These are phyloP conservation scores for Montipora cactus DNA, from an alignment of 64 coral and sea anemone genomes.

Conservation along the genomic window DNA sequence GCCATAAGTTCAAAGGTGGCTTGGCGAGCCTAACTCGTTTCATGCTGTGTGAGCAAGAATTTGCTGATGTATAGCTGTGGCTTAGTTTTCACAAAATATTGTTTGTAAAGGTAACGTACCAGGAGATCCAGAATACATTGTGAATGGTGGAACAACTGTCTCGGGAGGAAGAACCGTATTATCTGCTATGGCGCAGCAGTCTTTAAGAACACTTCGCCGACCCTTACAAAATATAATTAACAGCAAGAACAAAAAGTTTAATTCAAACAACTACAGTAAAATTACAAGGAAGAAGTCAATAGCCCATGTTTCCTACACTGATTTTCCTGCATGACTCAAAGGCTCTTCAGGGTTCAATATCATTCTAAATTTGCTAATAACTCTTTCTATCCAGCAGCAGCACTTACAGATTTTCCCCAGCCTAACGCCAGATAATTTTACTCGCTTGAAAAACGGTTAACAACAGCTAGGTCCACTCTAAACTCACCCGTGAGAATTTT, in stretches of 20 bases:
- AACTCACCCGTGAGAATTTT: too few species aligned
- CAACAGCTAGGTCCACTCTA: too few species aligned
- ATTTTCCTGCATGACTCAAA: too few species aligned
- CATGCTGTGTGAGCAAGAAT: not conserved
- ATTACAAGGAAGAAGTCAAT: not conserved
- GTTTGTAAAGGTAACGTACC: conserved; percentile 26
- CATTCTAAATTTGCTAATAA: too few species aligned
- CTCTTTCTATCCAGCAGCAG: too few species aligned
- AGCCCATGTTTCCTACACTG: too few species aligned
- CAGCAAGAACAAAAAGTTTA: not conserved
- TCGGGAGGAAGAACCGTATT: conserved; percentile 98
- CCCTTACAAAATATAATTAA: conserved; percentile 53
- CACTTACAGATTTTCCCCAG: too few species aligned
- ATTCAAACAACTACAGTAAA: not conserved
- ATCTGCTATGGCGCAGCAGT: conserved; percentile 98
- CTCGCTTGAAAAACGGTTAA: too few species aligned
- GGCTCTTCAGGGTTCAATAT: too few species aligned
- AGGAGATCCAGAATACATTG: conserved; percentile 90
- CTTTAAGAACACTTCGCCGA: conserved; percentile 95
- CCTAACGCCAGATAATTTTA: too few species aligned
- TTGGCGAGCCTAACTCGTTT: too few species aligned
- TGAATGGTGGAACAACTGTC: conserved; percentile 99
- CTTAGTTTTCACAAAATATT: not conserved
- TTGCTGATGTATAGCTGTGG: not conserved
- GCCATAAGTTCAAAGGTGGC: too few species aligned